These are phyloP conservation scores for Solen grandis DNA, from an alignment of 1,140 invertebrate genomes.

Conservation along the genomic window DNA sequence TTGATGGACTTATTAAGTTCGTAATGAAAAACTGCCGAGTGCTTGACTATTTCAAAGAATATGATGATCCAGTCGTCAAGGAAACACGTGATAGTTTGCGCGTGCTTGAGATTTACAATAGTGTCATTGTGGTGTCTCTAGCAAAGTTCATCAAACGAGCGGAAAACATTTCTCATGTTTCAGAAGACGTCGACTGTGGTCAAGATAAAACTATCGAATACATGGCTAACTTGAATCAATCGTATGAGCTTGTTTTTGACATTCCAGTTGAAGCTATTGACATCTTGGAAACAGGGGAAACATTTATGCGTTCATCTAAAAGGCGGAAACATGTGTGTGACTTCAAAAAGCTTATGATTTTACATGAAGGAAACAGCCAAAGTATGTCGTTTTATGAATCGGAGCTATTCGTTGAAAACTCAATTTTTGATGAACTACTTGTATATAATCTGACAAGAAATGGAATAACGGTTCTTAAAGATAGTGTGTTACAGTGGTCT, in stretches of 20 bases:
- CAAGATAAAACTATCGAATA: slow-evolving; percentile 56
- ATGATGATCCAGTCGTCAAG: not conserved
- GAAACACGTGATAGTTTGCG: slow-evolving; percentile 51
- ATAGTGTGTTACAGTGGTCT: slow-evolving; percentile 58
- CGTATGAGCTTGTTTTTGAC: slow-evolving; percentile 42
- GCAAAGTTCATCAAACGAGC: slow-evolving; percentile 34
- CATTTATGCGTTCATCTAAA: slow-evolving; percentile 43
- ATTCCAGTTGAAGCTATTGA: slow-evolving; percentile 5
- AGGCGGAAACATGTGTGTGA: slow-evolving; percentile 50
- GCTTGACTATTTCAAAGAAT: slow-evolving; percentile 53
- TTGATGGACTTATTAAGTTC: slow-evolving; percentile 33
- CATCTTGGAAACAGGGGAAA: slow-evolving; percentile 20
- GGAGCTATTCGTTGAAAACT: slow-evolving; percentile 54
- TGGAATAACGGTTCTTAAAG: slow-evolving; percentile 34
- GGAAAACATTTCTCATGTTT: slow-evolving; percentile 31
- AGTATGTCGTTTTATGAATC: slow-evolving; percentile 53
- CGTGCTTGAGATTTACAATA: slow-evolving; percentile 34
- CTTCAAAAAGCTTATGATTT: slow-evolving; percentile 38
- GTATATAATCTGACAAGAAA: slow-evolving; percentile 61
- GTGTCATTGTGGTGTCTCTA: slow-evolving; percentile 18
- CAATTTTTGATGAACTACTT: slow-evolving; percentile 46
- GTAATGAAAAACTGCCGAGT: slow-evolving; percentile 44
- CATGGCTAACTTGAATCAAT: slow-evolving; percentile 45
- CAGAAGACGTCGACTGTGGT: slow-evolving; percentile 58
- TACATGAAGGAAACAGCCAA: slow-evolving; percentile 50